Conservation (phyloP, 2,113 vertebrate species). For the Trichomycterus rosablanca region DNA sequence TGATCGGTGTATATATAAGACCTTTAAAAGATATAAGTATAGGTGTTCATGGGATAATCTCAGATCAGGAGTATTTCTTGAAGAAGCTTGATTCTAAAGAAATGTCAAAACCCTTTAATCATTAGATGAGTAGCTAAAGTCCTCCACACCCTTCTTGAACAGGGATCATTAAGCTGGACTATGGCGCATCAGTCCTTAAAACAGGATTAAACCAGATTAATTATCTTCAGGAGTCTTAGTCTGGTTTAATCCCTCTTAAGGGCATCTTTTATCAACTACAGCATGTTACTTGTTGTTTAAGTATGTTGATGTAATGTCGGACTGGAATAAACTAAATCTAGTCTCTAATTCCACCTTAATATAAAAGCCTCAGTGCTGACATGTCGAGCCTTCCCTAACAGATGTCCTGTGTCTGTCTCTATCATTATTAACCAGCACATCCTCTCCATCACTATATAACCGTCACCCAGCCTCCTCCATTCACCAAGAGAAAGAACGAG, state of each 20-base stretch:
- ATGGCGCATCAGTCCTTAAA: conserved; percentile 31
- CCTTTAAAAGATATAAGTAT: neutral
- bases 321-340: neutral
- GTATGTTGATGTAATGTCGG: neutral
- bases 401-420: conserved; percentile 25
- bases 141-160: conserved; percentile 2
- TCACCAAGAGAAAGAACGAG: conserved; percentile 23
- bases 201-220: conserved; percentile 44
- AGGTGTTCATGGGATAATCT: neutral
- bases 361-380: neutral
- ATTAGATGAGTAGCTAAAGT: neutral
- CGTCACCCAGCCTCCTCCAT: conserved; percentile 36
- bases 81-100: neutral
- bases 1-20: too few relatives aligned
- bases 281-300: neutral
- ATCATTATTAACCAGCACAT: conserved; percentile 23
- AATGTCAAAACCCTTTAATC: conserved; percentile 10
- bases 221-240: conserved; percentile 42
- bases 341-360: neutral
- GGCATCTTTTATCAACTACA: conserved; percentile 17
- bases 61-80: neutral
- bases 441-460: conserved; percentile 34
- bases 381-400: conserved; percentile 24
- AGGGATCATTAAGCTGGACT: conserved; percentile 39
- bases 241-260: conserved; percentile 29